Percentiles rank a stretch among this genome's conserved stretches.
These are phyloP conservation scores for Burhinus oedicnemus DNA, from an alignment of 2,113 vertebrate genomes.

Conservation along the genomic window DNA sequence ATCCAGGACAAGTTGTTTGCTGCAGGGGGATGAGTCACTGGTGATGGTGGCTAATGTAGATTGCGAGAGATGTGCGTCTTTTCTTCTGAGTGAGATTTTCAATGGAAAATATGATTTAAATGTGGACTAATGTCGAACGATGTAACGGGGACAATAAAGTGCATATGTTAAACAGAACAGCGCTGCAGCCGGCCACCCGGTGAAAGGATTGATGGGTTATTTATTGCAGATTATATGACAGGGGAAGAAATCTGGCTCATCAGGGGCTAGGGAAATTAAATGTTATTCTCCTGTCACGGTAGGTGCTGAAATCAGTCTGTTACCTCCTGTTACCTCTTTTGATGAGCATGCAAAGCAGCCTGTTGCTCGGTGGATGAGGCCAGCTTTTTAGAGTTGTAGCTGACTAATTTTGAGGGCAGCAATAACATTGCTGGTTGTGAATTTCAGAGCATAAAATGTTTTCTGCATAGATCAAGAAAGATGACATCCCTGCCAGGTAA, in stretches of 20 bases:
- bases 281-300: neutral
- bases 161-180: neutral
- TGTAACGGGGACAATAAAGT: neutral
- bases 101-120: constrained; percentile 1
- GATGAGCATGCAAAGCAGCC: neutral
- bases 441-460: neutral
- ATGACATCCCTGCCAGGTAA: neutral
- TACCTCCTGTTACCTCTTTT: constrained; percentile 1
- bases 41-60: neutral
- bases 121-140: neutral
- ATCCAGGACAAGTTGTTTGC: constrained; percentile 16
- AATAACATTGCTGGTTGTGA: neutral
- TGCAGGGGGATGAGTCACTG: constrained; percentile 25
- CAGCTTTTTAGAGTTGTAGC: neutral
- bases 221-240: constrained; percentile 39
- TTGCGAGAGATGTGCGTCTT: neutral
- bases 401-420: neutral
- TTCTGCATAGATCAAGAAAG: constrained; percentile 7
- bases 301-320: constrained; percentile 4
- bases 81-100: neutral
- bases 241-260: constrained; percentile 10
- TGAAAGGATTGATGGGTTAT: constrained; percentile 16
- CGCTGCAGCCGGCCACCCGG: neutral
- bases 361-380: neutral
- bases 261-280: neutral